Base-by-base conservation (phyloP, 1,140 invertebrate species). In the Oscheius sp. region DNA sequence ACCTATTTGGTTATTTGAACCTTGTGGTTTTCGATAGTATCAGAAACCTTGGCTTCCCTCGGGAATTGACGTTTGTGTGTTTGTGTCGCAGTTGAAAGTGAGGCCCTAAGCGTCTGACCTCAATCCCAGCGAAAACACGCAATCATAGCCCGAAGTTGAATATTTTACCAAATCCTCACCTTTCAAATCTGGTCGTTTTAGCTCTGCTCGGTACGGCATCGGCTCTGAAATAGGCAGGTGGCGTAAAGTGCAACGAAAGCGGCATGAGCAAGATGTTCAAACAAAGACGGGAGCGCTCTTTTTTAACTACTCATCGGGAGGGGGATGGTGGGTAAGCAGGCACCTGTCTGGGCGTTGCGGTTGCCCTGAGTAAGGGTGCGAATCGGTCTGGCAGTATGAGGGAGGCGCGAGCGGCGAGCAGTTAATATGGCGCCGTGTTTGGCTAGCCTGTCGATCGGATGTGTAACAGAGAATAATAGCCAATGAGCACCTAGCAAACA, bases 171-270 rank as follows among this genome's bases (percentile, higher is more conserved):
- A 72, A 28, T 7, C 72, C 28, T 20, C n/a, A 77, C 75, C 77
- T 78, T 78, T 78, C 10, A 78, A 32, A 62, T 78, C 77, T 1
- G 77, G 77, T 42, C 77, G 69, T 75, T 78, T 78, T 15, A 78
- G 67, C 46, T 78, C 77, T 3, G 76, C 62, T 38, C 77, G 76
- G 61, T 78, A 78, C 0, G 77, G 77, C 77, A 78, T 78, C 61
- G 7, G n/a, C n/a, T n/a, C n/a, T n/a, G 31, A 31, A n/a, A 45
- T n/a, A n/a, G n/a, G n/a, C n/a, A n/a, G n/a, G n/a, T n/a, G n/a
- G n/a, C n/a, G n/a, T n/a, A n/a, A n/a, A n/a, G n/a, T n/a, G n/a
- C n/a, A n/a, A n/a, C n/a, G n/a, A n/a, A n/a, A n/a, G n/a, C n/a
- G n/a, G n/a, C n/a, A n/a, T n/a, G n/a, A n/a, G n/a, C n/a, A n/a